Evolutionary conservation across 2,797 vertebrate species (phyloP).

Genomic region (Philypnodon macrostomus): DNA sequence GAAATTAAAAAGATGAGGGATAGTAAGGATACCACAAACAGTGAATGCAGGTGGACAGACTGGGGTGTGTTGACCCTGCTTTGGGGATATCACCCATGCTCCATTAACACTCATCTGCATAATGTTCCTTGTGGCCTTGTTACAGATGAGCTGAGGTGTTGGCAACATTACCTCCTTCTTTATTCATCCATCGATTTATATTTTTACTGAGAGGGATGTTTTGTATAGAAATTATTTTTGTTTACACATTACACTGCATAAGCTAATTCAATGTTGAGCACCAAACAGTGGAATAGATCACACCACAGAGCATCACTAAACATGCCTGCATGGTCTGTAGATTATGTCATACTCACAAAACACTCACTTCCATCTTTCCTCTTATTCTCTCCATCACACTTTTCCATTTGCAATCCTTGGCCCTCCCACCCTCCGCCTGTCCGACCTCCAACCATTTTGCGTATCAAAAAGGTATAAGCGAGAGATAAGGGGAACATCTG

Average conservation of each 20-base stretch:
- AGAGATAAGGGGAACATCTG: conserved; percentile 66
- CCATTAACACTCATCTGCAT: conserved; percentile 74
- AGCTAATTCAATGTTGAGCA: too few relatives aligned
- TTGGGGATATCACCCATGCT: conserved; percentile 39
- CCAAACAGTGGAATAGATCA: too few relatives aligned
- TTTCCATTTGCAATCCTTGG: conserved; percentile 21
- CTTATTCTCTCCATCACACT: conserved; percentile 14
- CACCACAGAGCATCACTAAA: too few relatives aligned
- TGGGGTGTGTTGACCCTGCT: conserved; percentile 37
- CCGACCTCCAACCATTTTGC: conserved; percentile 41
- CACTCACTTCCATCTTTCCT: too few relatives aligned
- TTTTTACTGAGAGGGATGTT: too few relatives aligned
- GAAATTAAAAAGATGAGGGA: neutral
- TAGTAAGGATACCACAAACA: conserved; percentile 31
- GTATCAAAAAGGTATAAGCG: conserved; percentile 47
- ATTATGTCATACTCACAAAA: too few relatives aligned
- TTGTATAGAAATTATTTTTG: too few relatives aligned
- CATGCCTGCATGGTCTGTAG: too few relatives aligned
- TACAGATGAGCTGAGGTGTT: conserved; percentile 55
- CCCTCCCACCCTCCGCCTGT: conserved; percentile 24
- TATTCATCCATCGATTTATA: neutral
- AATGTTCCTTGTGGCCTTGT: conserved; percentile 68
- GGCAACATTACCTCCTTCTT: conserved; percentile 23
- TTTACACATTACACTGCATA: too few relatives aligned
- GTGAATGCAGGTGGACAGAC: conserved; percentile 6